Percentiles rank a stretch among this genome's conserved stretches.
These are phyloP conservation scores for Pseudopipra pipra DNA, from an alignment of 2,113 vertebrate species.

Conservation along the genomic window DNA sequence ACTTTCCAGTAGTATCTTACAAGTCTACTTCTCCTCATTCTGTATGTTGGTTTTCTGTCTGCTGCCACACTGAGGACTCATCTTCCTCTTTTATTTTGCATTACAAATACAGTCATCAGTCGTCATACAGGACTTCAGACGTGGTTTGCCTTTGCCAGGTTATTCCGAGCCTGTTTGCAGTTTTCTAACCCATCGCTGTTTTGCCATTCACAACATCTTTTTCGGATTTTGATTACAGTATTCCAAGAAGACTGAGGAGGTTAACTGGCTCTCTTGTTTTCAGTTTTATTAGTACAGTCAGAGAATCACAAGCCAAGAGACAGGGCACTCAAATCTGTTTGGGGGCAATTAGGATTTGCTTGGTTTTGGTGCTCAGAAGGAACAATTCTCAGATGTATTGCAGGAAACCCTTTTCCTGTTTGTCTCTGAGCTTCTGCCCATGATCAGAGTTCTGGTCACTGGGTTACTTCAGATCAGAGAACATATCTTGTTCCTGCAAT, in stretches of 20 bases:
- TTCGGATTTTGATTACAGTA: background rate
- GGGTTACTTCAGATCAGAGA: background rate
- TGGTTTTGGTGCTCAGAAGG: background rate
- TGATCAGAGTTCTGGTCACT: background rate
- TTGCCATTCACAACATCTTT: background rate
- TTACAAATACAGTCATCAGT: background rate
- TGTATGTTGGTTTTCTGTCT: background rate
- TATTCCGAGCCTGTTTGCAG: background rate
- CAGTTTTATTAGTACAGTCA: background rate
- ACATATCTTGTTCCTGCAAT: background rate
- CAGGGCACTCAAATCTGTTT: fast-evolving
- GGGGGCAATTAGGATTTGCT: background rate
- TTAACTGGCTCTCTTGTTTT: background rate
- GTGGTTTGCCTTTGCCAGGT: background rate
- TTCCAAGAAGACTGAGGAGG: background rate
- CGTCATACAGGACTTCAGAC: background rate
- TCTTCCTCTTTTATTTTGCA: background rate
- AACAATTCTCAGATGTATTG: background rate
- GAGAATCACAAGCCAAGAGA: background rate
- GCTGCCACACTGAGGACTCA: background rate
- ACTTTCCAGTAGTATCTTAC: background rate
- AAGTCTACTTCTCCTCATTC: background rate
- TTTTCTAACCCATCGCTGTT: background rate
- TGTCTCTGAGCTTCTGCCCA: background rate
- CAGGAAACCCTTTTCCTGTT: background rate